Evolutionary conservation across 1,140 invertebrate species (phyloP).

Genomic region (Lamellibrachia luymesi): DNA sequence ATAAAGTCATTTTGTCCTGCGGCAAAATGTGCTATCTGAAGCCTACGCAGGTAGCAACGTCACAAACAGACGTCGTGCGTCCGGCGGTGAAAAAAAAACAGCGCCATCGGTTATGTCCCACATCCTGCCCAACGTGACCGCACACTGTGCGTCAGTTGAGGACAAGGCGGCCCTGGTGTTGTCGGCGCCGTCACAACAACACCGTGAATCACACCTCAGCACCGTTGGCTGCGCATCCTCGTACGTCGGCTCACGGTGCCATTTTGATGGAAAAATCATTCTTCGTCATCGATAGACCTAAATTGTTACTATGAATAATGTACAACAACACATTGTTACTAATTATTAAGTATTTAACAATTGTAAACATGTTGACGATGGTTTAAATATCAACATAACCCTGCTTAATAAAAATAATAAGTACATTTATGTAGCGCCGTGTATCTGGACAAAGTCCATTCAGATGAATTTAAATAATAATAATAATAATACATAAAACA

Average conservation of each 20-base stretch:
- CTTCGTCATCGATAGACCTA: neutral
- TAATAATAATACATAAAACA: too few species aligned
- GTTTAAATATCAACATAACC: too few species aligned
- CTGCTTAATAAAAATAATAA: too few species aligned
- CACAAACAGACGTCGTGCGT: neutral
- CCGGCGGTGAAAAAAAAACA: neutral
- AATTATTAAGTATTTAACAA: too few species aligned
- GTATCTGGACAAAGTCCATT: too few species aligned
- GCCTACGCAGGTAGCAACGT: neutral
- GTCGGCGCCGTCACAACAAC: neutral
- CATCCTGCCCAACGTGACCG: neutral
- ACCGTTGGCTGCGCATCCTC: neutral
- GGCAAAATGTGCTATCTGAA: neutral
- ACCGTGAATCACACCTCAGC: neutral
- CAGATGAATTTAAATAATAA: too few species aligned
- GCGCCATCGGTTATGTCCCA: neutral
- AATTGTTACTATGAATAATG: neutral
- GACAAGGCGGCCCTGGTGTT: neutral
- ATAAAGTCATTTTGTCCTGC: neutral
- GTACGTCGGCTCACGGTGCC: neutral
- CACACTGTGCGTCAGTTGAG: neutral
- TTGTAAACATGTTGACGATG: too few species aligned
- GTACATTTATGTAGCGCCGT: too few species aligned
- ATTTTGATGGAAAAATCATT: neutral
- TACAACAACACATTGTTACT: neutral